phyloP scores from a whole-genome alignment of 2,797 vertebrate species.

The Paratrypauchen microcephalus region DNA sequence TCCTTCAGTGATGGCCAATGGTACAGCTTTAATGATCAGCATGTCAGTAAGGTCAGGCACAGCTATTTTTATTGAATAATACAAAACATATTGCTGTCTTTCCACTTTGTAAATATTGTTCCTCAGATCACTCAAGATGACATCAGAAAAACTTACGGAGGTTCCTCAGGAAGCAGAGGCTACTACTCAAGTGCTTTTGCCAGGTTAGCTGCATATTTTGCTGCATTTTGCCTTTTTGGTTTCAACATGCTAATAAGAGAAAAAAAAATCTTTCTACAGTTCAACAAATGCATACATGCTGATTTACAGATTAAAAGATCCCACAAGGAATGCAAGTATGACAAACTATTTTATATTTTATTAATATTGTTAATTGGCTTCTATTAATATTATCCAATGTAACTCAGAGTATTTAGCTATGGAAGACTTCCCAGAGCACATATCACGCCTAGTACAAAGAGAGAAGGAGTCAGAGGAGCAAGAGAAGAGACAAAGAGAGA shows the following conservation, averaged over 20 bases:
- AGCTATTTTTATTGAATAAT: neutral
- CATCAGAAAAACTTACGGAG: conserved; percentile 97
- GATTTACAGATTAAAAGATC: conserved; percentile 96
- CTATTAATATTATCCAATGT: conserved; percentile 12
- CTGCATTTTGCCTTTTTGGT: conserved; percentile 1
- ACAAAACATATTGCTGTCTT: neutral
- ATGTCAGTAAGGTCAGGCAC: conserved; percentile 93
- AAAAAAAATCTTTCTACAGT: conserved; percentile 65
- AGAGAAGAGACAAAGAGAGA: conserved; percentile 96
- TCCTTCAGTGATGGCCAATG: conserved; percentile 97
- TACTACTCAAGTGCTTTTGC: conserved; percentile 99
- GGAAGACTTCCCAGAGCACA: conserved; percentile 93
- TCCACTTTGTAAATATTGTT: conserved; percentile 15
- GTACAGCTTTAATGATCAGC: conserved; percentile 99
- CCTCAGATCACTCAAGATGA: conserved; percentile 95
- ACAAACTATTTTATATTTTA: conserved; percentile 12
- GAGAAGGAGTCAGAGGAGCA: conserved; percentile 97
- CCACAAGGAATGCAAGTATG: conserved; percentile 96
- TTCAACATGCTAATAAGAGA: neutral
- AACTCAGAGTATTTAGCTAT: conserved; percentile 87
- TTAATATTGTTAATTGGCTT: neutral
- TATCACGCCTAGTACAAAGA: conserved; percentile 89
- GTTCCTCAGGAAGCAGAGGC: conserved; percentile 95
- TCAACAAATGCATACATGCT: conserved; percentile 99
- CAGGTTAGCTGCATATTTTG: conserved; percentile 76